Conservation (phyloP, 2,888 invertebrate species). For the Apoderus coryli region DNA sequence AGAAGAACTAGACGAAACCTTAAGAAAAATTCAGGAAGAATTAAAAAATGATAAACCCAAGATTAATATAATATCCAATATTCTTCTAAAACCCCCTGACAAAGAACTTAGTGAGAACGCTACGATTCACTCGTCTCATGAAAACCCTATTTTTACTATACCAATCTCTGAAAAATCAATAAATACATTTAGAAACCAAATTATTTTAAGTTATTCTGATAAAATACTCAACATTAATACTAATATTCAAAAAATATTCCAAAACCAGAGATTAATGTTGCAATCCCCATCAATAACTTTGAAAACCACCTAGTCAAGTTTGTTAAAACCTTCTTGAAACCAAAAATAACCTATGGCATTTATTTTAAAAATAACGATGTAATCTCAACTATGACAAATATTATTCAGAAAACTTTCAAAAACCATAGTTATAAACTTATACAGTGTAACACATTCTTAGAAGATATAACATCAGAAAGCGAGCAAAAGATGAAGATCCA, state of each 20-base stretch:
- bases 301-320: no score
- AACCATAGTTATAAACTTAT: constrained; percentile 1
- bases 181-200: constrained; percentile 9
- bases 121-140: constrained; percentile 3
- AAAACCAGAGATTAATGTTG: no score
- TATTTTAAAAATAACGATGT: constrained; percentile 2
- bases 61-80: no score
- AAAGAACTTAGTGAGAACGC: constrained; percentile 4
- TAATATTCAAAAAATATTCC: no score
- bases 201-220: constrained; percentile 4
- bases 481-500: constrained; percentile 8
- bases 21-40: no score
- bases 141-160: constrained; percentile 8
- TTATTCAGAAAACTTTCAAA: constrained; percentile 7
- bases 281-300: no score
- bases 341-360: constrained; percentile 3
- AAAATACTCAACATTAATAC: no score
- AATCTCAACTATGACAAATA: not conserved
- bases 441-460: not conserved
- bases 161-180: constrained; percentile 5
- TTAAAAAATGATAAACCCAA: no score
- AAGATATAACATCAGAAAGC: constrained; percentile 2
- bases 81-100: no score
- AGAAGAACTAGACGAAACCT: no score
- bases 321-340: constrained; percentile 1